A percentile compares a stretch with the other conserved stretches of the same genome.
Evolutionary conservation across 2,113 vertebrate genomes (phyloP).

Genomic region (Tychaedon coryphoeus): DNA sequence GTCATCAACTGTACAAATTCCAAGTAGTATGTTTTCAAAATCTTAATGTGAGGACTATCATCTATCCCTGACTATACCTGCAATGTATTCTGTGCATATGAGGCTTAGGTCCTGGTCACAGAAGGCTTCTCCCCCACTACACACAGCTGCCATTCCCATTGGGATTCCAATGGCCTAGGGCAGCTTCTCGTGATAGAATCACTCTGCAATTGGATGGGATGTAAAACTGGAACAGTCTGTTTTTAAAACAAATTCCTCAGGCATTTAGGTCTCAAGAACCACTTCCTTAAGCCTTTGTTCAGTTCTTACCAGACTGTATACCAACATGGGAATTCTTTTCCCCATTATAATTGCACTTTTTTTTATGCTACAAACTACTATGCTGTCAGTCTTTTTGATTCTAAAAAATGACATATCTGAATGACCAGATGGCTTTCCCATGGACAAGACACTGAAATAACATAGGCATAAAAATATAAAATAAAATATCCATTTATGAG

Average conservation of each 20-base stretch:
- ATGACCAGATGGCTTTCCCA: background rate
- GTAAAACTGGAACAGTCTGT: background rate
- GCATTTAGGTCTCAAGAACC: background rate
- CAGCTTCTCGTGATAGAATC: rapidly evolving
- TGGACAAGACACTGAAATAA: background rate
- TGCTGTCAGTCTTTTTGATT: background rate
- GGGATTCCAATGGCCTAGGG: rapidly evolving
- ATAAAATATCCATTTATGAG: background rate
- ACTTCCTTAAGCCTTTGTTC: background rate
- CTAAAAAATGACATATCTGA: background rate
- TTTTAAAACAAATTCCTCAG: background rate
- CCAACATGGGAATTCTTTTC: background rate
- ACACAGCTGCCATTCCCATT: background rate
- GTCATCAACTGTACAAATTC: rapidly evolving
- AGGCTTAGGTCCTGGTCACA: background rate
- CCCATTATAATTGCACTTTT: background rate
- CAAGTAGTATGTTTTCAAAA: background rate
- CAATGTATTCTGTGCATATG: background rate
- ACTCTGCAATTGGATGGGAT: background rate
- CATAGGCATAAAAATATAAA: background rate
- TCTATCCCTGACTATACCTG: background rate
- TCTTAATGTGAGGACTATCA: background rate
- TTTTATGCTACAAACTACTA: background rate
- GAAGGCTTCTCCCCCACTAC: background rate
- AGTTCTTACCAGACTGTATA: background rate